Evolutionary conservation across 2,888 invertebrate species (phyloP).

Genomic region (Mythimna pallens): DNA sequence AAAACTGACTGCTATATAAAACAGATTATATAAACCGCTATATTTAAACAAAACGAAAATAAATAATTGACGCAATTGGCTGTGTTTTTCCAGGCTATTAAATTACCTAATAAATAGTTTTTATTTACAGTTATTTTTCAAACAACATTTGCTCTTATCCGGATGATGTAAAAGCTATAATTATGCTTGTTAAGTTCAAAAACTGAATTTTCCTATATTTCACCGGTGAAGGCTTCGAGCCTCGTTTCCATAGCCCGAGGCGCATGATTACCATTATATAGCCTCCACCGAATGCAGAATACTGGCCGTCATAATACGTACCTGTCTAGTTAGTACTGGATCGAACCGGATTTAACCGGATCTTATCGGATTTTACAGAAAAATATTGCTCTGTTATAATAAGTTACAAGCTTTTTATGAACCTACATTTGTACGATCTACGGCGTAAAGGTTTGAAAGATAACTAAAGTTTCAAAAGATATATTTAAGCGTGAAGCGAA

Average conservation of each 20-base stretch:
- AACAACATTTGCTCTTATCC: not conserved
- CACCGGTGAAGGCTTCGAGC: not conserved
- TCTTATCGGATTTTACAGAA: not conserved
- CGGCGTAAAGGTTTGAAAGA: no score
- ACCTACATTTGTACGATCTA: no score
- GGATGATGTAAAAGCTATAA: not conserved
- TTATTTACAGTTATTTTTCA: not conserved
- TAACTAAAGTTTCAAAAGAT: no score
- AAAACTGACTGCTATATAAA: no score
- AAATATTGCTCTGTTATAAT: slow-evolving; percentile 1
- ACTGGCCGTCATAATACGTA: slow-evolving; percentile 9
- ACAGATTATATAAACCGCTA: no score
- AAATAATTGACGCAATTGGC: not conserved
- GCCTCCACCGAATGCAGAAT: slow-evolving; percentile 9
- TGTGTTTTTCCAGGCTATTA: not conserved
- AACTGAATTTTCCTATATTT: not conserved
- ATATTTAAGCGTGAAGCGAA: no score
- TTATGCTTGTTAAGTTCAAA: not conserved
- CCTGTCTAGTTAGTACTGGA: slow-evolving; percentile 24
- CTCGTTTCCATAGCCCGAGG: slow-evolving; percentile 21
- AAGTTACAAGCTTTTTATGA: slow-evolving; percentile 2
- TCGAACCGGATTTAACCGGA: slow-evolving; percentile 7
- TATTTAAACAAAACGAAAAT: not conserved
- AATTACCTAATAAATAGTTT: not conserved
- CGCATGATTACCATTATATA: slow-evolving; percentile 19